Evolutionary conservation across 2,113 vertebrate species (phyloP).

Genomic region (Mastomys natalensis): DNA sequence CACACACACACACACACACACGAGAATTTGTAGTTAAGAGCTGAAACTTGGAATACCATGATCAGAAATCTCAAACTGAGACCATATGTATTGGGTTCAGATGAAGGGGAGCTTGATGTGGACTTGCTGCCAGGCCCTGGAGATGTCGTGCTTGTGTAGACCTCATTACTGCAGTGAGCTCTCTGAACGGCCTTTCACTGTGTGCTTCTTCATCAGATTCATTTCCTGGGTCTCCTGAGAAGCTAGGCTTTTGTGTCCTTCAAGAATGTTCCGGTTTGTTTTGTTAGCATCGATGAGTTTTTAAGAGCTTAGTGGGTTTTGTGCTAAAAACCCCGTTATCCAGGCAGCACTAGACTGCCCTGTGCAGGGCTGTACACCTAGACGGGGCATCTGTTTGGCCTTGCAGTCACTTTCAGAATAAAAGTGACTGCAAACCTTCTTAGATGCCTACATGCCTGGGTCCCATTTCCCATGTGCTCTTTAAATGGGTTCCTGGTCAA

Average conservation of each 20-base stretch:
- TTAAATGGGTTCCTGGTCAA: background rate
- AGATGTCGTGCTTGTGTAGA: background rate
- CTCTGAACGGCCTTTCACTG: background rate
- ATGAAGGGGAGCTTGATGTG: background rate
- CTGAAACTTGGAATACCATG: too few species aligned
- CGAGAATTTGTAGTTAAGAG: too few species aligned
- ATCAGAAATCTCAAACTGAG: background rate
- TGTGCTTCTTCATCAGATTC: background rate
- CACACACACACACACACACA: too few species aligned
- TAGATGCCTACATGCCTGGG: background rate
- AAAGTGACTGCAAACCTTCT: background rate
- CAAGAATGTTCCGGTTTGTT: constrained; percentile 26
- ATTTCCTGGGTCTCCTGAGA: background rate
- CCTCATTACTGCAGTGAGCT: background rate
- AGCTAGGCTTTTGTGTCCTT: constrained; percentile 37
- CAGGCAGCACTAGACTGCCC: background rate
- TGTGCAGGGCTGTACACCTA: background rate
- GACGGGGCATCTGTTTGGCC: background rate
- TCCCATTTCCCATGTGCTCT: background rate
- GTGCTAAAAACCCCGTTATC: background rate
- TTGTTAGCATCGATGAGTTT: background rate
- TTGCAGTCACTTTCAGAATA: background rate
- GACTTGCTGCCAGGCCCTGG: background rate
- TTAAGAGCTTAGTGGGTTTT: background rate
- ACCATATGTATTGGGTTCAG: background rate